phyloP scores from a whole-genome alignment of 1,140 invertebrate species.

The Mesaphorura yosii region DNA sequence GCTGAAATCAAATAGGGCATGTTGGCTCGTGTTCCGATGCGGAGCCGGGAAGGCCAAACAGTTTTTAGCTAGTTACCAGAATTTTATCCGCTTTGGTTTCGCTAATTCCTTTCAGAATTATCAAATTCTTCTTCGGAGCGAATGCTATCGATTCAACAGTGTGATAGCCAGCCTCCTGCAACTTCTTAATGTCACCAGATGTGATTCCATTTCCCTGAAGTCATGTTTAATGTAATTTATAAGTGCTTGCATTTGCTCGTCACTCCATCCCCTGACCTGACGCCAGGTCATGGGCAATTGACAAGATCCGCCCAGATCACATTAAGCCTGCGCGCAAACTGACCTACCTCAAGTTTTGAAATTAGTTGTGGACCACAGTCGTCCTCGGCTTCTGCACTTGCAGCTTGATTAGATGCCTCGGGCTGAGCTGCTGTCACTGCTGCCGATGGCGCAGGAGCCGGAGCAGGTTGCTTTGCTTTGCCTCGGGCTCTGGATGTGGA shows the following conservation, averaged over 20 bases:
- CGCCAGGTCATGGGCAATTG: too few species aligned
- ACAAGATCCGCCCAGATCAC: too few species aligned
- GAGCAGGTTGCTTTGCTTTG: too few species aligned
- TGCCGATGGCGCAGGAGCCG: too few species aligned
- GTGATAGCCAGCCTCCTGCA: conserved; percentile 82
- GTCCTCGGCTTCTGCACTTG: conserved; percentile 47
- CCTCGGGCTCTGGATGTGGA: too few species aligned
- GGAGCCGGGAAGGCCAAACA: background rate
- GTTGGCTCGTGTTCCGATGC: background rate
- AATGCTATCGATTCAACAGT: conserved; percentile 94
- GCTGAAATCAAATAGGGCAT: conserved; percentile 35
- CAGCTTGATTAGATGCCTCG: too few species aligned
- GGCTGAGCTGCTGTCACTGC: too few species aligned
- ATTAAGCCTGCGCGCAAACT: too few species aligned
- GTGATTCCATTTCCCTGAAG: conserved; percentile 59
- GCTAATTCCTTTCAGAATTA: conserved; percentile 90
- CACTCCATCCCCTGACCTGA: background rate
- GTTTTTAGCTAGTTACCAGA: conserved; percentile 42
- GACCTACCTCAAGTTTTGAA: conserved; percentile 48
- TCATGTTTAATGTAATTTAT: conserved; percentile 3
- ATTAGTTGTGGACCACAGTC: conserved; percentile 46
- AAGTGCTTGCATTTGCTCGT: background rate
- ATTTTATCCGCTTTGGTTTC: conserved; percentile 97
- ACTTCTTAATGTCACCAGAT: conserved; percentile 80
- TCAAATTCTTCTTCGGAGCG: conserved; percentile 79